Conservation (phyloP, 2,113 vertebrate genomes). For the Phalacrocorax brasilianus region DNA sequence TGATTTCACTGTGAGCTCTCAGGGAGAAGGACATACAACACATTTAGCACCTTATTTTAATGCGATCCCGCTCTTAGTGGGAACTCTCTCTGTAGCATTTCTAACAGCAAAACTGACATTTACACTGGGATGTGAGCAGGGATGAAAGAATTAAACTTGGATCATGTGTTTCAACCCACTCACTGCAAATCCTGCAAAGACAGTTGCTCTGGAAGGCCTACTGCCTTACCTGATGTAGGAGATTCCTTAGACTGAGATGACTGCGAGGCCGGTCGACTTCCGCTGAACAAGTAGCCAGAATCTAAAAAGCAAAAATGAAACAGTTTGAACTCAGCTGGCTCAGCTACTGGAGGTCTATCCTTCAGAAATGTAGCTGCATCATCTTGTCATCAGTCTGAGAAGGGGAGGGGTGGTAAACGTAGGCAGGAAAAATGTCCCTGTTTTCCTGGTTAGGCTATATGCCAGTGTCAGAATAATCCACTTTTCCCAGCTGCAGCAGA, state of each 20-base stretch:
- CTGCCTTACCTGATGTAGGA: slow-evolving; percentile 80
- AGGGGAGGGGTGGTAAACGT: not conserved
- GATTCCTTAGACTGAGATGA: slow-evolving; percentile 78
- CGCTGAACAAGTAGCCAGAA: slow-evolving; percentile 96
- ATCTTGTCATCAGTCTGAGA: not conserved
- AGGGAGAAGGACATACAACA: not conserved
- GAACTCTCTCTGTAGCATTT: not conserved
- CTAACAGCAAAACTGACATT: not conserved
- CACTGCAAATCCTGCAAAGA: not conserved
- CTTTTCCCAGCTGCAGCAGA: not conserved
- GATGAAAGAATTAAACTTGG: not conserved
- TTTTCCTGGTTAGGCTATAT: not conserved
- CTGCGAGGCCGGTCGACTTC: slow-evolving; percentile 85
- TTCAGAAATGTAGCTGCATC: not conserved
- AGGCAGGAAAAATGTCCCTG: not conserved
- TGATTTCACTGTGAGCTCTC: not conserved
- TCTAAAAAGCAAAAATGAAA: slow-evolving; percentile 69
- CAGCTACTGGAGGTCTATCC: not conserved
- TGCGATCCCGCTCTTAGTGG: not conserved
- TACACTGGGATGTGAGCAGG: not conserved
- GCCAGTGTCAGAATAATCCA: not conserved
- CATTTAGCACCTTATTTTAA: not conserved
- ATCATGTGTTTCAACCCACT: not conserved
- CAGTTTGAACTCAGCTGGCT: not conserved
- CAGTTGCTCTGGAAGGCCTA: not conserved